Base-by-base conservation (phyloP, 2,888 invertebrate species). In the Agriotes lineatus region DNA sequence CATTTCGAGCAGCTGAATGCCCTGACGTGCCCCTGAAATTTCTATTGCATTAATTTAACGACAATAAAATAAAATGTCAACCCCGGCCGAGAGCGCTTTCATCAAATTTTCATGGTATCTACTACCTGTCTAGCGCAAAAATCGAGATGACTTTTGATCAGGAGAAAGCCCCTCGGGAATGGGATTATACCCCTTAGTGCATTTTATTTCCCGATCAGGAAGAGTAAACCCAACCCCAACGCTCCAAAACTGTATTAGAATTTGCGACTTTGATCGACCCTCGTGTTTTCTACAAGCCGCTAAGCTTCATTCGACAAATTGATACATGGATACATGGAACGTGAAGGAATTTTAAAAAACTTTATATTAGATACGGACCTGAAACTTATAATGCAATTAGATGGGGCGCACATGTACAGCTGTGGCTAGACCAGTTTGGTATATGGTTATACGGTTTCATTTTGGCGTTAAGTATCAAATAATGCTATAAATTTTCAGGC, bases 181-280 rank as follows among this genome's bases (percentile, higher is more conserved):
- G 42, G 65, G 73, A 74, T 75, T 75, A 75, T 72, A 69, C 69
- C 71, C 74, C 74, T 72, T 72, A 73, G 73, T 70, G 71, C 71
- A 70, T 75, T 74, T 75, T 75, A 75, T 75, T 75, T 74, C 69
- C 62, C 73, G 73, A 75, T 75, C 71, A 69, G 61, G 52, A 64
- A 66, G 70, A 67, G 72, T 63, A 67, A 58, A 56, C 60, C 56
- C 22, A 65, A 59, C 70, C 70, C 70, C 62, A 58, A 59, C 56
- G 50, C 42, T 58, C 50, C 69, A 62, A 66, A 69, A 73, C 59
- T 64, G 71, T 69, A 71, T 72, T 69, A 69, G 69, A 71, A 69
- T 72, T 72, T 71, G 69, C 63, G 65, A 71, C 72, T 72, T 71
- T 71, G 72, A 72, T 72, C 73, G 69, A 69, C 67, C 71, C 70